Evolutionary conservation across 2,797 vertebrate genomes (phyloP).

Genomic region (Carduelis carduelis): DNA sequence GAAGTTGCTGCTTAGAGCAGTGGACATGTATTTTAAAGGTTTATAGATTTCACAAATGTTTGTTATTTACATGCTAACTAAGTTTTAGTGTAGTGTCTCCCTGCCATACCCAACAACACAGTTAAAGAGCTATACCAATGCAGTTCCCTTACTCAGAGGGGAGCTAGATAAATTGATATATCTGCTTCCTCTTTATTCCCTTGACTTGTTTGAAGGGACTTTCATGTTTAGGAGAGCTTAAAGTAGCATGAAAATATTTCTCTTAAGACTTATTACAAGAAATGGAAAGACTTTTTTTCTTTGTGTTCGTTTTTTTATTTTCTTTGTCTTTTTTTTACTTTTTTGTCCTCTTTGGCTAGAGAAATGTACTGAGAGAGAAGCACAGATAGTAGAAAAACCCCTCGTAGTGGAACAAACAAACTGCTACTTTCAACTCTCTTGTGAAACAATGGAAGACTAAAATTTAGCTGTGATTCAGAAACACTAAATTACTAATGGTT

Average conservation of each 20-base stretch:
- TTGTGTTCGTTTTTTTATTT: neutral
- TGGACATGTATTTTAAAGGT: rapidly evolving
- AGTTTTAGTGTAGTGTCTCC: neutral
- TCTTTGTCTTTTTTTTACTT: neutral
- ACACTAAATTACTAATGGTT: neutral
- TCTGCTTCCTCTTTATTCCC: neutral
- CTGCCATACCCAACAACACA: neutral
- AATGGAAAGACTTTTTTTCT: neutral
- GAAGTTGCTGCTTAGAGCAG: neutral
- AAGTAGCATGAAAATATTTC: neutral
- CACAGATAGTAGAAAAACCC: neutral
- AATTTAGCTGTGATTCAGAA: neutral
- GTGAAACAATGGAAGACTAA: neutral
- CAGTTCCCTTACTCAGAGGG: neutral
- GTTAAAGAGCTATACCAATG: neutral
- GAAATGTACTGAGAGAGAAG: neutral
- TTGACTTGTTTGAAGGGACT: neutral
- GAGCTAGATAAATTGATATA: neutral
- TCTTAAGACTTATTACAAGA: neutral
- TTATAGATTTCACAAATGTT: neutral
- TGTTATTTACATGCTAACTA: neutral
- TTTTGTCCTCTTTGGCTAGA: neutral
- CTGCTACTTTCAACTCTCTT: neutral
- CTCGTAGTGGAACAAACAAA: neutral
- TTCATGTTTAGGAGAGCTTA: neutral